Evolutionary conservation across 2,113 vertebrate genomes (phyloP).

Genomic region (Lasiurus cinereus): DNA sequence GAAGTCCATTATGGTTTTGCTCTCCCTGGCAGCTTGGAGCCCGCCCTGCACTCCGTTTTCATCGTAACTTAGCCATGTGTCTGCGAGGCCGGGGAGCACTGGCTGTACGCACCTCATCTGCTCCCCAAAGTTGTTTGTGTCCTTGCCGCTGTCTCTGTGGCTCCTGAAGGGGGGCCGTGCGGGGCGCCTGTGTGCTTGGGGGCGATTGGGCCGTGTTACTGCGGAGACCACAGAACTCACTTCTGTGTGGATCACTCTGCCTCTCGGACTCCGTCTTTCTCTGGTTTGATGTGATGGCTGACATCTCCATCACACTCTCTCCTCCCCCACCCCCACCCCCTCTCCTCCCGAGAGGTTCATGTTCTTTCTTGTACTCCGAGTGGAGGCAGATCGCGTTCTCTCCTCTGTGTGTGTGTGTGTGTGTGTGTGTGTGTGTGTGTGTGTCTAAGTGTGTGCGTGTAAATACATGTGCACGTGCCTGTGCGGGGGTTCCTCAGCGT

Average conservation of each 20-base stretch:
- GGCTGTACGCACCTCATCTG: not conserved
- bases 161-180: not conserved
- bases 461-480: not conserved
- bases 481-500: not conserved
- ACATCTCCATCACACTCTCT: not conserved
- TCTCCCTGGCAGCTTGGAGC: not conserved
- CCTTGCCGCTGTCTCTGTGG: not conserved
- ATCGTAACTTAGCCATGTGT: accelerated
- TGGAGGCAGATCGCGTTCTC: not conserved
- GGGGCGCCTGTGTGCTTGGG: not conserved
- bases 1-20: too few relatives aligned
- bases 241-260: not conserved
- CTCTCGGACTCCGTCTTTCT: constrained; percentile 2
- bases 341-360: not conserved
- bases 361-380: not conserved
- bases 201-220: not conserved
- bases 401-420: not conserved
- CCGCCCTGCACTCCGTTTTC: accelerated
- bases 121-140: not conserved
- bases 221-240: not conserved
- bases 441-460: not conserved
- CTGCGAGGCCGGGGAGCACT: not conserved
- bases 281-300: not conserved
- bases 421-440: not conserved
- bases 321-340: not conserved